Evolutionary conservation across 2,888 invertebrate species (phyloP).

Genomic region (Globia sparganii): DNA sequence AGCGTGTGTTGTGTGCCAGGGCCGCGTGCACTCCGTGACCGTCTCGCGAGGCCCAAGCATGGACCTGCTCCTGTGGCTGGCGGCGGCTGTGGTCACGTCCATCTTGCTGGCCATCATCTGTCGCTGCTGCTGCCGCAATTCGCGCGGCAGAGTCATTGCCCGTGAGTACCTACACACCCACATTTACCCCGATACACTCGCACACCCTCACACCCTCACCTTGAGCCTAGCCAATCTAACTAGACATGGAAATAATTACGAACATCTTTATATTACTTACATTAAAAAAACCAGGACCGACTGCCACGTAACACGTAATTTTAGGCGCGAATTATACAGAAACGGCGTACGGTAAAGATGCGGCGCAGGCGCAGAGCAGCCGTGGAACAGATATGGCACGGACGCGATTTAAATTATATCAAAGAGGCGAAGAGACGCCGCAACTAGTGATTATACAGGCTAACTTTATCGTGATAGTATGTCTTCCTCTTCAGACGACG

Average conservation of each 20-base stretch:
- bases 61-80: constrained; percentile 63
- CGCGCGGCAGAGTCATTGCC: constrained; percentile 75
- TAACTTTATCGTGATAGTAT: no score
- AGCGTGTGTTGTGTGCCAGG: constrained; percentile 41
- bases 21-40: constrained; percentile 25
- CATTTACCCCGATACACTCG: background rate
- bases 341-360: no score
- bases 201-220: background rate
- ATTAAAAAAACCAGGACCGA: background rate
- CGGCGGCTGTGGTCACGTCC: constrained; percentile 63
- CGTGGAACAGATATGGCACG: no score
- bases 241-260: background rate
- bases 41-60: constrained; percentile 17
- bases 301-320: background rate
- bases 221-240: background rate
- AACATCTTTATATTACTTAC: background rate
- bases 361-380: no score
- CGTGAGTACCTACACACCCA: constrained; percentile 66
- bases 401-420: no score
- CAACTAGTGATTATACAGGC: no score
- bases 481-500: no score
- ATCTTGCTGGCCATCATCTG: constrained; percentile 71
- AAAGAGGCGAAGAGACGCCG: no score
- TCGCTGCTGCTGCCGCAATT: constrained; percentile 74
- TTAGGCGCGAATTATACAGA: no score